Evolutionary conservation across 2,797 vertebrate species (phyloP), one percentile per base, ranked within the genome.

Genomic region (Huso huso): DNA sequence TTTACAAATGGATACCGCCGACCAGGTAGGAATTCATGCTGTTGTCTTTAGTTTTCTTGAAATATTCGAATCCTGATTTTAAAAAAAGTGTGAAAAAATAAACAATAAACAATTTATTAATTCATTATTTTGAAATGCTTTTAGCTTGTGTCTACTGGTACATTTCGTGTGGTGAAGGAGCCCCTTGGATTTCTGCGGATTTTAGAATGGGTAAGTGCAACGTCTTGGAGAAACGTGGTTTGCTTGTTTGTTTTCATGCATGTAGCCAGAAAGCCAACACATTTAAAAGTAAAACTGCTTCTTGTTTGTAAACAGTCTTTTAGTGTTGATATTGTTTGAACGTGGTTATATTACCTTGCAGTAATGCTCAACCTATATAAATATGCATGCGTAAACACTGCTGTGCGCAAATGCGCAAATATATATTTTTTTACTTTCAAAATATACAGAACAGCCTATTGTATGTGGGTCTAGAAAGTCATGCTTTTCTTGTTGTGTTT

Each of bases 161-260:
- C 85, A 64, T 95, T 96, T 75, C 90, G 90, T 67, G 90, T 90
- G 74, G 80, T 95, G 48, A 96, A 97, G 87, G 84, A 95, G 77
- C 95, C 95, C 62, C 86, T 96, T 65, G 92, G 94, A 77, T 95
- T 98, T 83, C 91, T 96, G 70, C 87, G 93, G 75, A 76, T 92
- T 70, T 82, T 96, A 81, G 94, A 97, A 79, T 92, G 94, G 95
- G 95, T 97, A 82, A 95, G 95, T 94, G 13, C 11, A n/a, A 13
- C 37, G 68, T 57, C 53, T 49, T 50, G 37, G 23, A 50, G 60
- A 62, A 62, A 62, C 67, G 51, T n/a, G 12, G 69, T 63, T 68
- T 61, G 60, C 55, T 55, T 69, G 15, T 61, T 68, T 63, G 15
- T 62, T 64, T 70, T 37, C 37, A 37, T 65, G 61, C 53, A 51